Evolutionary conservation across 2,888 invertebrate species (phyloP).

Genomic region (Cheilosia variabilis): DNA sequence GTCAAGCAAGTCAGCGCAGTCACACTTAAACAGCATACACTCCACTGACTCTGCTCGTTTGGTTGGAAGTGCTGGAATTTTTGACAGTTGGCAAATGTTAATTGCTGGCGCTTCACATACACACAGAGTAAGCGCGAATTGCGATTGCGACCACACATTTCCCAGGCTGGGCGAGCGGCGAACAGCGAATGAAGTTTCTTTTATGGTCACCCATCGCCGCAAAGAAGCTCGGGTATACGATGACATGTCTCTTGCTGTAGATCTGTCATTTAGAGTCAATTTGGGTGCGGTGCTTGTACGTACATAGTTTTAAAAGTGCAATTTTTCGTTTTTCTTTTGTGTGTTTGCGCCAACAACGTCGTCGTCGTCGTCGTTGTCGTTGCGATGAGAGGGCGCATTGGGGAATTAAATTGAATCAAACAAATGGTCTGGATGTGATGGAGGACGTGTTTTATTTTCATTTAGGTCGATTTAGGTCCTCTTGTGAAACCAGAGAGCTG

Average conservation of each 20-base stretch:
- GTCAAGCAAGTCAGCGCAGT: slow-evolving; percentile 62
- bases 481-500: background rate
- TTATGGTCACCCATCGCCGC: slow-evolving; percentile 53
- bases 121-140: slow-evolving; percentile 31
- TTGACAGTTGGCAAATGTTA: slow-evolving; percentile 75
- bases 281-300: slow-evolving; percentile 44
- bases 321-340: slow-evolving; percentile 50
- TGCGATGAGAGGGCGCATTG: slow-evolving; percentile 14
- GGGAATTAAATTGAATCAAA: slow-evolving; percentile 58
- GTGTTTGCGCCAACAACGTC: background rate
- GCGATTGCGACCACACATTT: slow-evolving; percentile 7
- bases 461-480: slow-evolving; percentile 19
- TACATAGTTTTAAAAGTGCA: slow-evolving; percentile 56
- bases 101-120: slow-evolving; percentile 69
- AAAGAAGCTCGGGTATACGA: slow-evolving; percentile 20
- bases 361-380: background rate
- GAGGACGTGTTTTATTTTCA: slow-evolving; percentile 9
- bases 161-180: slow-evolving; percentile 14
- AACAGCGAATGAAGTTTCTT: slow-evolving; percentile 15
- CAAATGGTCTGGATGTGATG: slow-evolving; percentile 44
- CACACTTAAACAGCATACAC: slow-evolving; percentile 55
- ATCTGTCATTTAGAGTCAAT: slow-evolving; percentile 69
- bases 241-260: slow-evolving; percentile 63
- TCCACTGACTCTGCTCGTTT: slow-evolving; percentile 21
- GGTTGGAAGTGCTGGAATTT: slow-evolving; percentile 61